Evolutionary conservation across 2,888 invertebrate species (phyloP).

Genomic region (Euplexia lucipara): DNA sequence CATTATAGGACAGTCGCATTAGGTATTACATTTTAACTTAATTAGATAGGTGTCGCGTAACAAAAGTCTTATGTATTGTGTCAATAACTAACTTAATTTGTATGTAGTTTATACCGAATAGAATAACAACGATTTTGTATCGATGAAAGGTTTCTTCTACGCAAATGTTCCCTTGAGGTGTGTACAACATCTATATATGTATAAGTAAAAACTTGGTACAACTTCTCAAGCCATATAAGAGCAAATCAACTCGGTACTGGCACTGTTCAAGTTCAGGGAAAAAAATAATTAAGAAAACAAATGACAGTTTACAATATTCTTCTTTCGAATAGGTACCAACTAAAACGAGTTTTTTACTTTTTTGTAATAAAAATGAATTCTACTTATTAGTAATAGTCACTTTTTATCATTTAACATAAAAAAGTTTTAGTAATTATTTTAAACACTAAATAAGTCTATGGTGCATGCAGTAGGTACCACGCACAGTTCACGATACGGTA

Average conservation of each 20-base stretch:
- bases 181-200: background rate
- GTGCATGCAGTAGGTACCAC: too few relatives aligned
- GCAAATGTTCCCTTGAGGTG: background rate
- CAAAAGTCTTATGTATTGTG: background rate
- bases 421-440: too few relatives aligned
- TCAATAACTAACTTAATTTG: background rate
- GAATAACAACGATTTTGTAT: background rate
- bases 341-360: too few relatives aligned
- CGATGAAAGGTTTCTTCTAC: constrained; percentile 1
- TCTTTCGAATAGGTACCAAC: background rate
- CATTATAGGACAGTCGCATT: background rate
- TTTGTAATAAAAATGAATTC: background rate
- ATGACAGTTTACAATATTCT: background rate
- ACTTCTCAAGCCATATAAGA: constrained; percentile 11
- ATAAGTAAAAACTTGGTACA: constrained; percentile 21
- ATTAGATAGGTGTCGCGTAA: constrained; percentile 32
- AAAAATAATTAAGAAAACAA: constrained; percentile 13
- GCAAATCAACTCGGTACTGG: constrained; percentile 25
- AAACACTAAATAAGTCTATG: too few relatives aligned
- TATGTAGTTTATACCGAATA: background rate
- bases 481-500: too few relatives aligned
- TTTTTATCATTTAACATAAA: too few relatives aligned
- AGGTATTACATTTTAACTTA: constrained; percentile 35
- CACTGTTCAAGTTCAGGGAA: constrained; percentile 36
- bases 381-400: too few relatives aligned